Conservation (phyloP, 2,113 vertebrate genomes). For the Tangachromis dhanisi region DNA sequence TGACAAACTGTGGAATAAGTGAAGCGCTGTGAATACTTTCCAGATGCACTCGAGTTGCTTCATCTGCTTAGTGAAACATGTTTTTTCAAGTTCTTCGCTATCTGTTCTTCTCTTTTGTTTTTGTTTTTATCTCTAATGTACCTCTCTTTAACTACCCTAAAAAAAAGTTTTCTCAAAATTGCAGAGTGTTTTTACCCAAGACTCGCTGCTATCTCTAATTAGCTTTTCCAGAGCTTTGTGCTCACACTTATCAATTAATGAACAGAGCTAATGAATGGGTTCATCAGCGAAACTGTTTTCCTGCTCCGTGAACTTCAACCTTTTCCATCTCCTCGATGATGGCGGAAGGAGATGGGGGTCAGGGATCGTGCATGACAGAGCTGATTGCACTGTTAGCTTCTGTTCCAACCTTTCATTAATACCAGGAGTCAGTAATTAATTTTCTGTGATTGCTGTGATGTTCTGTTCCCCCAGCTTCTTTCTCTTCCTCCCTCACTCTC, state of each 20-base stretch:
- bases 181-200: not conserved
- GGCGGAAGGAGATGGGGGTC: conserved; percentile 17
- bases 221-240: conserved; percentile 36
- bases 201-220: conserved; percentile 47
- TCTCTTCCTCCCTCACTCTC: not conserved
- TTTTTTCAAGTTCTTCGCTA: not conserved
- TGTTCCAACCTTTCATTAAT: conserved; percentile 63
- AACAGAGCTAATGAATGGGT: conserved; percentile 55
- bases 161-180: conserved; percentile 16
- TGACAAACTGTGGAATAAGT: not conserved
- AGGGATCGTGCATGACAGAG: conserved; percentile 27
- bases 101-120: not conserved
- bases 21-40: not conserved
- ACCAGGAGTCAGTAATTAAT: conserved; percentile 60
- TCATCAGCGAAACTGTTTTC: conserved; percentile 46
- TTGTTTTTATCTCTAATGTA: not conserved
- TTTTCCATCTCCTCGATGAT: conserved; percentile 29
- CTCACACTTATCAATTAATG: conserved; percentile 61
- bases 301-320: conserved; percentile 55
- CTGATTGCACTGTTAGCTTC: conserved; percentile 60
- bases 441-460: conserved; percentile 64
- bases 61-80: not conserved
- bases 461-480: conserved; percentile 1
- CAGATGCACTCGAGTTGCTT: not conserved
- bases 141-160: not conserved